phyloP scores from a whole-genome alignment of 1,140 invertebrate genomes.

The Hylaeus anthracinus region DNA sequence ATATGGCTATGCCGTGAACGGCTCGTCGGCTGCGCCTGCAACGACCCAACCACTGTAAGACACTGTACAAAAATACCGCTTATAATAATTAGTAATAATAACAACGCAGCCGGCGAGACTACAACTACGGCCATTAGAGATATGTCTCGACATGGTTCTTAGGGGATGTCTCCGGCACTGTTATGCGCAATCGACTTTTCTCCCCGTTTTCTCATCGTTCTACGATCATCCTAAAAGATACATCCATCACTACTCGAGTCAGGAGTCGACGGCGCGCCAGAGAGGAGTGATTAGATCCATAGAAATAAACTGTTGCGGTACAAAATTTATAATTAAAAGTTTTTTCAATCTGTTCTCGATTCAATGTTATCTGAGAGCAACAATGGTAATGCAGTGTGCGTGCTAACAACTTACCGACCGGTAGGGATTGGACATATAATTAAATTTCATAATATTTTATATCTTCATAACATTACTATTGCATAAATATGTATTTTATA shows the following conservation, averaged over 20 bases:
- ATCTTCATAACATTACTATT: too few relatives aligned
- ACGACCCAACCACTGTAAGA: conserved; percentile 75
- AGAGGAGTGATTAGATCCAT: too few relatives aligned
- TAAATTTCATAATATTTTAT: too few relatives aligned
- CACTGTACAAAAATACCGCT: conserved; percentile 79
- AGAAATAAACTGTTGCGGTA: too few relatives aligned
- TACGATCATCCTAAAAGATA: conserved; percentile 55
- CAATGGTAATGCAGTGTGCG: too few relatives aligned
- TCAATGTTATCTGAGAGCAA: too few relatives aligned
- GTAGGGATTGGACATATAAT: too few relatives aligned
- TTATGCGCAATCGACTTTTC: conserved; percentile 19
- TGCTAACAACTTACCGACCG: too few relatives aligned
- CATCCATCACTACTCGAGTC: conserved; percentile 43
- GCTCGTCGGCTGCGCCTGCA: conserved; percentile 71
- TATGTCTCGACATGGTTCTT: conserved; percentile 77
- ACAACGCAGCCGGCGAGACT: conserved; percentile 69
- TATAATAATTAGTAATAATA: conserved; percentile 74
- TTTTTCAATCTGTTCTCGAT: too few relatives aligned
- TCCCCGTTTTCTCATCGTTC: conserved; percentile 49
- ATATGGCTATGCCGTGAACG: conserved; percentile 40
- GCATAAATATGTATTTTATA: too few relatives aligned
- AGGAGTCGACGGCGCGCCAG: conserved; percentile 26
- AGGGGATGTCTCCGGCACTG: conserved; percentile 41
- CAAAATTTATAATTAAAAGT: too few relatives aligned
- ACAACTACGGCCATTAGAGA: conserved; percentile 66